Evolutionary conservation across 2,888 invertebrate genomes (phyloP).

Genomic region (Drosophila silvestris): DNA sequence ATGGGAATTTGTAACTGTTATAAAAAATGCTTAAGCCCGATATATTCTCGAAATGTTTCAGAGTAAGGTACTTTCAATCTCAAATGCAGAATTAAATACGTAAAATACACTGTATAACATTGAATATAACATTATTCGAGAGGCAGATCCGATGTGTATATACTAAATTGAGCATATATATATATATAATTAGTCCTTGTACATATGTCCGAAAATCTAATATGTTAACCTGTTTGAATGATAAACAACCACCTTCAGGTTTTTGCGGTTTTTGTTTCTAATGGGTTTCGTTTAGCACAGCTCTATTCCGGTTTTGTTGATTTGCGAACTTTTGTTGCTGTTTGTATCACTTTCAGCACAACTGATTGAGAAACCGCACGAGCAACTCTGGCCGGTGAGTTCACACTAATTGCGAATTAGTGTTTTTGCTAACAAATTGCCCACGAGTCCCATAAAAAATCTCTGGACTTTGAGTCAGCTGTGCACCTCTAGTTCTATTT

Average conservation of each 20-base stretch:
- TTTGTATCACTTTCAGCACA: slow-evolving; percentile 20
- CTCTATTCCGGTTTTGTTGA: slow-evolving; percentile 40
- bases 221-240: neutral
- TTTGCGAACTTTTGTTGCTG: neutral
- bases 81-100: neutral
- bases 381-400: slow-evolving; percentile 49
- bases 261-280: neutral
- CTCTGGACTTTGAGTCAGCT: slow-evolving; percentile 55
- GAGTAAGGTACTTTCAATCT: neutral
- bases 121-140: neutral
- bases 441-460: slow-evolving; percentile 36
- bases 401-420: slow-evolving; percentile 14
- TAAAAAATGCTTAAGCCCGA: too few relatives aligned
- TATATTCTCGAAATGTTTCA: neutral
- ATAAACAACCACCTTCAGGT: neutral
- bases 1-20: neutral
- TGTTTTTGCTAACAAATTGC: slow-evolving; percentile 39
- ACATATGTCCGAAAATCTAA: neutral
- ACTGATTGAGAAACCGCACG: slow-evolving; percentile 17
- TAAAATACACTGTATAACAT: neutral
- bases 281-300: slow-evolving; percentile 28
- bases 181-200: neutral
- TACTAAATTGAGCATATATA: neutral
- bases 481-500: slow-evolving; percentile 13
- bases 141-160: neutral